phyloP scores from a whole-genome alignment of 2,113 vertebrate genomes.

The Rhadina sibilatrix region DNA sequence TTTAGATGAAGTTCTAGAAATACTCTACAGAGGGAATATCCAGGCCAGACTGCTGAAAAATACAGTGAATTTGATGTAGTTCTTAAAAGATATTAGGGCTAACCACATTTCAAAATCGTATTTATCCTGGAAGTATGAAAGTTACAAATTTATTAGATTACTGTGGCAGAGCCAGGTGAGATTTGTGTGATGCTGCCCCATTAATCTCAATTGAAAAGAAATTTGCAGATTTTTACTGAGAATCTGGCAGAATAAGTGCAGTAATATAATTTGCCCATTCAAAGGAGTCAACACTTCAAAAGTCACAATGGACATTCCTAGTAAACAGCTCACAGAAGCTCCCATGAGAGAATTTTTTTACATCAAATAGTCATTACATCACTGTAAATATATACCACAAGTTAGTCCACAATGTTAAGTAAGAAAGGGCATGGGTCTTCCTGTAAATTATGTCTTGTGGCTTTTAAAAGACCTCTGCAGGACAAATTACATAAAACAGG shows the following conservation, averaged over 20 bases:
- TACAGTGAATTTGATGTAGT: background rate
- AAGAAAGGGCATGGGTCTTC: background rate
- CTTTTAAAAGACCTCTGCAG: background rate
- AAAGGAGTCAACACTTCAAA: background rate
- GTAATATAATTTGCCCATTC: background rate
- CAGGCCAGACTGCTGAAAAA: background rate
- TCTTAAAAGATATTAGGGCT: background rate
- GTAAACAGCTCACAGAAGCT: background rate
- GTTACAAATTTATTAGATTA: background rate
- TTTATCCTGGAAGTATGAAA: background rate
- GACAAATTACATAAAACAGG: background rate
- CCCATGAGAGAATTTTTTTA: background rate
- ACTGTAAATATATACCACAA: background rate
- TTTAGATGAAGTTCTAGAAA: background rate
- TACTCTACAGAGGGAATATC: background rate
- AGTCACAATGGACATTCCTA: background rate
- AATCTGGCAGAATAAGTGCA: background rate
- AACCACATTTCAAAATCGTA: background rate
- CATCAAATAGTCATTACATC: constrained; percentile 13
- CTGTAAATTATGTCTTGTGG: background rate
- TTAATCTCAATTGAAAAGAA: background rate
- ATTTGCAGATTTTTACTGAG: background rate
- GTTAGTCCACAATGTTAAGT: background rate
- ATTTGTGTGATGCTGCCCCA: background rate
- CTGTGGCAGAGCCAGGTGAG: background rate